Evolutionary conservation across 2,888 invertebrate species (phyloP), one percentile per base, ranked within the genome.

Genomic region (Flabesymbios commensalis): DNA sequence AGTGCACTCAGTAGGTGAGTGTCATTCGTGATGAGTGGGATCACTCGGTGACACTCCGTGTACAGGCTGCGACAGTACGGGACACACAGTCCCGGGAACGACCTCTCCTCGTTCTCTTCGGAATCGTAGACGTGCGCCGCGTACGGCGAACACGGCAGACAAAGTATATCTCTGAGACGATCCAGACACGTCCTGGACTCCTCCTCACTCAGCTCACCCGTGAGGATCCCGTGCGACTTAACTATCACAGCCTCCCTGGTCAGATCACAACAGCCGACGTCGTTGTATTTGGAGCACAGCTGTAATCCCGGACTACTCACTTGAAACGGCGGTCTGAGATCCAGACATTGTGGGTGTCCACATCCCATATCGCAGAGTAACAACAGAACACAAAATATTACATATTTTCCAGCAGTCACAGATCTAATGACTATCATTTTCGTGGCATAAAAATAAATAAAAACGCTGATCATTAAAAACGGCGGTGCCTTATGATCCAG

Each of bases 81-180:
- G 1, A 22, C 29, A 58, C 80, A 79, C 5, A 80, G 66, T 29
- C 77, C 78, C 1, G 80, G 80, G 48, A 79, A 74, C 2, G 70
- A 52, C 10, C 72, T 57, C 39, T 33, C 29, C 24, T 45, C 43
- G 28, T 63, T 58, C 10, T 65, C 74, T 57, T 78, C 79, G 1
- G 75, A 72, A 51, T 75, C 77, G 63, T 72, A 78, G 10, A 79
- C 71, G 61, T 79, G 78, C 4, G 78, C 78, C 0, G 79, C 77
- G 57, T 77, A 79, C 0, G 80, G 80, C 0, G 78, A 78, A 61
- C 80, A 80, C 28, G 70, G 68, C 60, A 75, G 76, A 59, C 80
- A 80, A 5, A 78, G 48, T 14, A 80, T 54, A 19, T 74, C 72
- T 51, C 68, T 64, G 0, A 74, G 64, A 54, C 70, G 72, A 14